phyloP scores from a whole-genome alignment of 2,888 invertebrate species.

The Podotricha telesiphe region DNA sequence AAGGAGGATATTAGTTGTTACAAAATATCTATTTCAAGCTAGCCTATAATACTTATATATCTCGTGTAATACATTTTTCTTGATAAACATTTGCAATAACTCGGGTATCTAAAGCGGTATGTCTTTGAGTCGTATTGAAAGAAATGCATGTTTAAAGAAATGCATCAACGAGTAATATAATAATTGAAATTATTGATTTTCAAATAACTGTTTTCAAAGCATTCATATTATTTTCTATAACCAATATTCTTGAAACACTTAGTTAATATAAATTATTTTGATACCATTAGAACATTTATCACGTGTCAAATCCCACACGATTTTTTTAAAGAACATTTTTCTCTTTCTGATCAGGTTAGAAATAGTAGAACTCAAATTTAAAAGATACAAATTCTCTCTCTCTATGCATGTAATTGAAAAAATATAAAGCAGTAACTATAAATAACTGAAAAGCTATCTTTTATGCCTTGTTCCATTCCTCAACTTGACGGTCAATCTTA shows the following conservation, averaged over 20 bases:
- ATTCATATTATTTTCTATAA: no score
- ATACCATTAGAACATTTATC: no score
- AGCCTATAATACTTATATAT: background rate
- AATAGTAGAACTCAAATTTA: no score
- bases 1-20: background rate
- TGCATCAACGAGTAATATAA: background rate
- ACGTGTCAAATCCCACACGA: no score
- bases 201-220: background rate
- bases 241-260: no score
- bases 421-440: background rate
- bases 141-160: background rate
- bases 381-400: no score
- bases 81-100: constrained; percentile 13
- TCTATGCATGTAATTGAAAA: background rate
- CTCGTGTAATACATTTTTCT: constrained; percentile 14
- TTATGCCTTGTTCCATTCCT: constrained; percentile 12
- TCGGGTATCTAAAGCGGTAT: background rate
- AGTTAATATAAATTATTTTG: no score
- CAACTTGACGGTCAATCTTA: constrained; percentile 30
- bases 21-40: constrained; percentile 5
- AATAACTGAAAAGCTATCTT: constrained; percentile 5
- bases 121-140: constrained; percentile 5
- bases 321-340: no score
- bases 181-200: background rate
- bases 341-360: no score